Evolutionary conservation across 1,140 invertebrate genomes (phyloP), one percentile per base, ranked within the genome.

Genomic region (Pseudomyrmex cubaensis): DNA sequence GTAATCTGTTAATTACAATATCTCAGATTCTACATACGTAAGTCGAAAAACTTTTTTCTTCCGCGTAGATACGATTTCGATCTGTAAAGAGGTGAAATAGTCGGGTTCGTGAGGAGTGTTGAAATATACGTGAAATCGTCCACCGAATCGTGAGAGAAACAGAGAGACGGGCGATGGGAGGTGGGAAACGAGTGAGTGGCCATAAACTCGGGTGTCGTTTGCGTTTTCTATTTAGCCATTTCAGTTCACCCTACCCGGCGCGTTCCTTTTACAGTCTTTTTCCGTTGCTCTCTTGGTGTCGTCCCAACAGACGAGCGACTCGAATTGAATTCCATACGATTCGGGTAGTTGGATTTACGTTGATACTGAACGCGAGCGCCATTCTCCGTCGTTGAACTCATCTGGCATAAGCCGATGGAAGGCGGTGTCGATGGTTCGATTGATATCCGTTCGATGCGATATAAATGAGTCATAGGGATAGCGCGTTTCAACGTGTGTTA

Each of bases 151-250:
- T 17, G 56, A 82, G 61, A 85, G 61, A 76, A 63, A 86, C 76
- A 84, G 54, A 80, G 85, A 72, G 76, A 88, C 67, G 66, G 72
- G 72, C 74, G 72, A 78, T 66, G 72, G 35, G 70, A 83, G 82
- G 75, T 83, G 85, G 87, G 77, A 90, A 86, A 89, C 82, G 87
- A 83, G 87, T 85, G 92, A 92, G 87, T 86, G 92, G 87, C 89
- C 88, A 89, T 93, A 93, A 93, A 93, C 88, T 93, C 86, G 73
- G 84, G 82, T 91, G 89, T 92, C 91, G 90, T 92, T 93, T 93
- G 90, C 89, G 90, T 92, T 93, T 91, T 93, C 92, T 93, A 92
- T 92, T 93, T 92, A 92, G 90, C 91, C 90, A 91, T 92, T 93
- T 92, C 88, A 91, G 86, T 88, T 90, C 90, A 59, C 66, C 73